Base-by-base conservation (phyloP, 2,888 invertebrate species). In the Pristionchus arcanus region DNA sequence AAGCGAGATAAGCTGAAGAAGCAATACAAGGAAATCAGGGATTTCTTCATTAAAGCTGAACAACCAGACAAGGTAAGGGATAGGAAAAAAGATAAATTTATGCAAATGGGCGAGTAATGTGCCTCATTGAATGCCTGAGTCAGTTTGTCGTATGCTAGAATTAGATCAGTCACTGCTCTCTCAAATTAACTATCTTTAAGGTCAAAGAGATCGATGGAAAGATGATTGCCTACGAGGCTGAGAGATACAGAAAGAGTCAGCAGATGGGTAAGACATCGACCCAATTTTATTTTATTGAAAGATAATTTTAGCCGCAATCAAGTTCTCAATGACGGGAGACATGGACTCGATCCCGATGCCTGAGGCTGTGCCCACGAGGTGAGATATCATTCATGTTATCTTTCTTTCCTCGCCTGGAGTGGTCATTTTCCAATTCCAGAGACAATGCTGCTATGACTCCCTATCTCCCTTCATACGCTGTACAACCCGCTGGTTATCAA, bases 261-360 rank as follows among this genome's bases (percentile, higher is more conserved):
- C 91, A 93, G 66, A 92, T 89, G 86, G 77, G 93, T 93, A 83
- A 66, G 93, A 34, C 42, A 49, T 11, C 42, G 42, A 49, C 3
- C 15, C 25, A 59, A 59, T 59, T 59, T 59, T 59, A 15, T 16
- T 25, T 19, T 59, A 21, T 59, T 59, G 25, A 25, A 25, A 59
- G 59, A 21, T 28, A 21, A 86, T 90, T 93, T 86, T 81, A 93
- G 93, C 92, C 34, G 94, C 94, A 0, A 87, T 91, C 31, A 90
- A 92, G 34, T 94, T 94, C 87, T 92, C 94, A 53, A 88, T 90
- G 31, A 92, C 90, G 25, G 91, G 91, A 9, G 90, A 94, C 89
- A 91, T 92, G 49, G 91, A 90, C 63, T 93, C 92, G n/a, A 94
- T 94, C 85, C 94, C 94, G 2, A 89, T 94, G 37, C 94, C 94